A percentile compares a stretch with the other conserved stretches of the same genome.
Evolutionary conservation across 1,140 invertebrate genomes (phyloP).

Genomic region (Cyclargus thomasi): DNA sequence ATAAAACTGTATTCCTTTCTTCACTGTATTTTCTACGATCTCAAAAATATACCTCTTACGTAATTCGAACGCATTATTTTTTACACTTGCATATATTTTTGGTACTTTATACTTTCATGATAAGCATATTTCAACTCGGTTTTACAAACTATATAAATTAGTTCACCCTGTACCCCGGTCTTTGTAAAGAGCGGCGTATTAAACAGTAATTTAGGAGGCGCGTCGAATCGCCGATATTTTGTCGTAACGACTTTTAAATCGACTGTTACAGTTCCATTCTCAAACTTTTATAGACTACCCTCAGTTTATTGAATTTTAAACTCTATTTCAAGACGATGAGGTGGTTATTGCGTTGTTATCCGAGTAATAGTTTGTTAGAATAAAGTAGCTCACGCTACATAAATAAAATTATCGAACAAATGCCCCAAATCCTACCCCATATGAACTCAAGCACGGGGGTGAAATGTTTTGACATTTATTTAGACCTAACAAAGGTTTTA

Average conservation of each 20-base stretch:
- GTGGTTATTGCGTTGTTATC: slow-evolving; percentile 21
- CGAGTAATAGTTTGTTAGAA: slow-evolving; percentile 19
- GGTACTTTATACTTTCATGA: not conserved
- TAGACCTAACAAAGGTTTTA: slow-evolving; percentile 17
- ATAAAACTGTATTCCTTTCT: too few species aligned
- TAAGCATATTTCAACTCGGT: slow-evolving; percentile 1
- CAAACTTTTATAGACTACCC: slow-evolving; percentile 7
- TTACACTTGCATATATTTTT: not conserved
- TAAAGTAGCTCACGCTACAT: slow-evolving; percentile 53
- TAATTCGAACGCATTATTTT: too few species aligned
- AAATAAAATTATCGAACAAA: slow-evolving; percentile 62
- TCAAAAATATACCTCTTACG: too few species aligned
- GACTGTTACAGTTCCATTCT: slow-evolving; percentile 47
- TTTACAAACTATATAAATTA: slow-evolving; percentile 13
- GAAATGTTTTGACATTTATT: slow-evolving; percentile 66
- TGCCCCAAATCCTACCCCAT: slow-evolving; percentile 52
- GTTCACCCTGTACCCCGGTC: slow-evolving; percentile 7
- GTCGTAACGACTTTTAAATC: slow-evolving; percentile 53
- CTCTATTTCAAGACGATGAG: slow-evolving; percentile 17
- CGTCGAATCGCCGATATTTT: slow-evolving; percentile 52
- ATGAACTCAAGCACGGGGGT: slow-evolving; percentile 56
- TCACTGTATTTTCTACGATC: too few species aligned
- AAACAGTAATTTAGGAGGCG: slow-evolving; percentile 51
- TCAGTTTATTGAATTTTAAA: not conserved
- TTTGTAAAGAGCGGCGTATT: slow-evolving; percentile 31